A percentile compares a stretch with the other conserved stretches of the same genome.
Evolutionary conservation across 2,113 vertebrate genomes (phyloP).

Genomic region (Percopsis transmontana): DNA sequence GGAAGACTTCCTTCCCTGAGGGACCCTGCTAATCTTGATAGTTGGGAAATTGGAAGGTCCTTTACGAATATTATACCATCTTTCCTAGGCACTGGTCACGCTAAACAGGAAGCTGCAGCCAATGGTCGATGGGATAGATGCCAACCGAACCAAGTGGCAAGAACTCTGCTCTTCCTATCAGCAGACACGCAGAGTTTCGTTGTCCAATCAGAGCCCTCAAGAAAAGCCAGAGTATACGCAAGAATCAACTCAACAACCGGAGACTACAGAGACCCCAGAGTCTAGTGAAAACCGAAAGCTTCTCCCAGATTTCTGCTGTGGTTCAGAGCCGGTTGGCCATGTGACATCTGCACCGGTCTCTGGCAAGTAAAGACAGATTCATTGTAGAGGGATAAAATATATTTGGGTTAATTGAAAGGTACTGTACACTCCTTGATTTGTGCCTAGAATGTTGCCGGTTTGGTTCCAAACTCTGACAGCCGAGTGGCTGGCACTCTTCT

Average conservation of each 20-base stretch:
- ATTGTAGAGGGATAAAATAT: background rate
- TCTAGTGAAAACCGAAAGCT: conserved; percentile 18
- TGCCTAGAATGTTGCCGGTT: too few species aligned
- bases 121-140: conserved; percentile 78
- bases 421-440: too few species aligned
- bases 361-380: conserved; percentile 19
- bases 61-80: background rate
- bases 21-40: background rate
- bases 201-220: conserved; percentile 48
- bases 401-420: too few species aligned
- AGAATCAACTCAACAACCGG: conserved; percentile 14
- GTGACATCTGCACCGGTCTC: conserved; percentile 3
- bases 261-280: conserved; percentile 31
- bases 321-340: conserved; percentile 9
- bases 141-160: conserved; percentile 79
- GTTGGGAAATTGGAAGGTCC: background rate
- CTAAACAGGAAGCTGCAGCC: conserved; percentile 80
- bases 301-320: conserved; percentile 7
- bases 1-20: background rate
- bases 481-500: too few species aligned
- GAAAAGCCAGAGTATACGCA: conserved; percentile 28
- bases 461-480: too few species aligned
- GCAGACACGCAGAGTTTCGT: conserved; percentile 46
- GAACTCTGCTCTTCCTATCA: conserved; percentile 72
- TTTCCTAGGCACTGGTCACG: conserved; percentile 69